A percentile compares a stretch with the other conserved stretches of the same genome.
Conservation (phyloP, 2,888 invertebrate genomes). For the Lumbricus terrestris region DNA sequence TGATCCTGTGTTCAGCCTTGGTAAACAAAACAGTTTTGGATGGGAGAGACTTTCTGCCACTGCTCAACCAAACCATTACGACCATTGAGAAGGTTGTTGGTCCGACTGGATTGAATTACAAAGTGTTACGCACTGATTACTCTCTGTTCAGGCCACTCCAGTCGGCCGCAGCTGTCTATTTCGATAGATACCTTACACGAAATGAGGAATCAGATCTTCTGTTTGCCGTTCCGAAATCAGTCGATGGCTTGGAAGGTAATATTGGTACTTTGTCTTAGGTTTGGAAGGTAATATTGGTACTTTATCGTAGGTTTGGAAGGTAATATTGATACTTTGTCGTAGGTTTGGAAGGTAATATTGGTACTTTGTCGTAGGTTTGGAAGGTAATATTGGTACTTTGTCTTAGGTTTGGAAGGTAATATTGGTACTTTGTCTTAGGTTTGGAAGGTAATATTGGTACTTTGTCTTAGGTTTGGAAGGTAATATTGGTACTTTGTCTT, state of each 20-base stretch:
- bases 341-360: slow-evolving; percentile 5
- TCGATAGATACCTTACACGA: not conserved
- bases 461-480: slow-evolving; percentile 8
- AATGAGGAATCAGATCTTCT: not conserved
- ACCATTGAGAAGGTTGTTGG: not conserved
- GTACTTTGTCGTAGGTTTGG: not conserved
- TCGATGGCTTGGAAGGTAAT: not conserved
- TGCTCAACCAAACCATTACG: not conserved
- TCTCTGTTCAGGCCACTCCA: not conserved
- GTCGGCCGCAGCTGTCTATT: not conserved
- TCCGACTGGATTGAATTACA: not conserved
- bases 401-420: slow-evolving; percentile 10
- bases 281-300: slow-evolving; percentile 16
- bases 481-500: too few relatives aligned
- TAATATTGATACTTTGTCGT: too few relatives aligned
- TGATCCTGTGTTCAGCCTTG: not conserved
- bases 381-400: too few relatives aligned
- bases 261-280: too few relatives aligned
- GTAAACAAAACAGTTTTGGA: not conserved
- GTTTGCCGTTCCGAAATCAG: not conserved
- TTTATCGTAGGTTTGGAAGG: slow-evolving; percentile 8
- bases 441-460: slow-evolving; percentile 16
- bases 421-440: too few relatives aligned
- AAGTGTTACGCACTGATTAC: not conserved
- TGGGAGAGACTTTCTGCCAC: not conserved